Percentiles rank a stretch among this genome's conserved stretches.
Evolutionary conservation across 1,140 invertebrate genomes (phyloP).

Genomic region (Polyergus mexicanus): DNA sequence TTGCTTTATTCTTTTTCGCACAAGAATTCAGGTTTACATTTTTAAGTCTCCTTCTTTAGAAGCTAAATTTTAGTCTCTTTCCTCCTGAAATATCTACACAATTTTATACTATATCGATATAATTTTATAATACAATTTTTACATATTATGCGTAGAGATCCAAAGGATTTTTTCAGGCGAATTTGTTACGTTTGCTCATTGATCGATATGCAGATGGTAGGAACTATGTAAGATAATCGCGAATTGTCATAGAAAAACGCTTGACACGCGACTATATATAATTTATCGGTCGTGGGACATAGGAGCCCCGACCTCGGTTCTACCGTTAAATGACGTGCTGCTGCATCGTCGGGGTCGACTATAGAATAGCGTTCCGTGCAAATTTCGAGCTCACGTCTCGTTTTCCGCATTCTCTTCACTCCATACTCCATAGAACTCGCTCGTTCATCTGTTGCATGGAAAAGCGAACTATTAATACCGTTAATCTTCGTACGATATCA

Average conservation of each 20-base stretch:
- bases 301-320: constrained; percentile 48
- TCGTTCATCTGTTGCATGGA: neutral
- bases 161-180: neutral
- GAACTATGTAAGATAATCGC: constrained; percentile 32
- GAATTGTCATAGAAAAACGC: constrained; percentile 20
- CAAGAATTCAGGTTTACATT: neutral
- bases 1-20: neutral
- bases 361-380: constrained; percentile 18
- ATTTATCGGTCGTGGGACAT: constrained; percentile 34
- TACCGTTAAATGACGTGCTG: constrained; percentile 38
- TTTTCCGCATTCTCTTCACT: constrained; percentile 61
- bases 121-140: neutral
- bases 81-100: neutral
- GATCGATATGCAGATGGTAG: neutral
- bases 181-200: constrained; percentile 6
- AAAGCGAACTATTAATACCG: neutral
- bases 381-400: constrained; percentile 54
- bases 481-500: neutral
- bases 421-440: neutral
- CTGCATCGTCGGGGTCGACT: neutral
- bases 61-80: neutral
- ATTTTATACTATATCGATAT: neutral
- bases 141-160: neutral
- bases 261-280: constrained; percentile 11
- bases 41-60: neutral